These are phyloP conservation scores for Heteromyza rotundicornis DNA, from an alignment of 2,888 invertebrate genomes.

Conservation along the genomic window DNA sequence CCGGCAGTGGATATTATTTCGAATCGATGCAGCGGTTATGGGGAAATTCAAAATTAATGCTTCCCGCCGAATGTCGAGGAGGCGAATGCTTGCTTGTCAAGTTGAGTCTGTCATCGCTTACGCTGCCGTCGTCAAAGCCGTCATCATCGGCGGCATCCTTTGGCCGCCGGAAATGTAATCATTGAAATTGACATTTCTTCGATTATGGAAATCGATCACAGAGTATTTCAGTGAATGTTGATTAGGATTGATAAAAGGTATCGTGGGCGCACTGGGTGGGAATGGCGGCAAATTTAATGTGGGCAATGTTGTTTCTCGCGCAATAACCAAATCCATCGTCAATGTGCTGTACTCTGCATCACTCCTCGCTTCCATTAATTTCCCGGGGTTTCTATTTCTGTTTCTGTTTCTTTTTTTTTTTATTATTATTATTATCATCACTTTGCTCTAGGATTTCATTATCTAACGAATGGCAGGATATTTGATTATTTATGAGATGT, in stretches of 20 bases:
- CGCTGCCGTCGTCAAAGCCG: neutral
- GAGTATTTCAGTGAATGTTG: too few relatives aligned
- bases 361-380: too few relatives aligned
- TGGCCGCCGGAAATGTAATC: constrained; percentile 11
- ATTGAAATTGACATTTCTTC: constrained; percentile 19
- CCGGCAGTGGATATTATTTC: neutral
- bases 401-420: too few relatives aligned
- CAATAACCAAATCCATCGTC: too few relatives aligned
- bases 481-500: constrained; percentile 6
- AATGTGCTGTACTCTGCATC: too few relatives aligned
- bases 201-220: constrained; percentile 18
- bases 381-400: too few relatives aligned
- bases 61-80: neutral
- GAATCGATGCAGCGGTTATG: neutral
- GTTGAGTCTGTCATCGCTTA: neutral
- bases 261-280: too few relatives aligned
- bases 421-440: too few relatives aligned
- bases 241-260: too few relatives aligned
- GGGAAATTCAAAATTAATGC: neutral
- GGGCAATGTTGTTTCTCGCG: too few relatives aligned
- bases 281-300: too few relatives aligned
- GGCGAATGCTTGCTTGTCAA: constrained; percentile 6
- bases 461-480: neutral
- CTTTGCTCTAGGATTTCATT: constrained; percentile 14
- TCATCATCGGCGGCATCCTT: too few relatives aligned